Base-by-base conservation (phyloP, 2,113 vertebrate genomes). In the Upupa epops region DNA sequence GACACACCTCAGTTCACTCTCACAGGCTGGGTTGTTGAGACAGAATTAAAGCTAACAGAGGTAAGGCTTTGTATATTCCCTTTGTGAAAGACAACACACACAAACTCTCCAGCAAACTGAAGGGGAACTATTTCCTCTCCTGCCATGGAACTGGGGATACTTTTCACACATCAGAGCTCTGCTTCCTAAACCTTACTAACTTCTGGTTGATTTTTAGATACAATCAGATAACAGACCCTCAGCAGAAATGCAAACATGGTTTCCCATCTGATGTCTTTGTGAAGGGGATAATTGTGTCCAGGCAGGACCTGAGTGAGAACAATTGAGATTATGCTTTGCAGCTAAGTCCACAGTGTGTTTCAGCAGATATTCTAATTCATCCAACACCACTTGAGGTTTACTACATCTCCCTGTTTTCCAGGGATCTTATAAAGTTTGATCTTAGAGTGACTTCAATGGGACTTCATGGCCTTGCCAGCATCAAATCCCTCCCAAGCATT, bases 151-250 rank as follows among this genome's bases (percentile, higher is more conserved):
- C 5, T 79, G 19, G 13, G 66, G 48, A 25, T 4, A 1, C 6
- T 34, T 66, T 32, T 45, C 37, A 11, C 40, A 54, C 21, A 40
- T 49, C 49, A 49, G 49, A 73, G 31, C 24, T 60, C 51, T 83
- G 1, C 37, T 63, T 81, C 48, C 55, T 52, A 18, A 83, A 37
- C 2, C 17, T 2, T 8, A 7, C 29, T 52, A 3, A 14, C 8
- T 0, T 0, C 17, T 3, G 8, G 21, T 8, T 73, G 36, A 9
- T 36, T 69, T 64, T 55, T 60, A 19, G 29, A 3, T 48, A 24
- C 8, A 24, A 20, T 10, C 17, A 4, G 22, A 56, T 69, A 45
- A 6, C 6, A 37, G 58, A 9, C 4, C 8, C 29, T 0, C 1
- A 28, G 26, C 49, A 19, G 5, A 76, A 82, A 85, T 52, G 40